Base-by-base conservation (phyloP, 2,888 invertebrate species). In the Arrhopalites spinosus region DNA sequence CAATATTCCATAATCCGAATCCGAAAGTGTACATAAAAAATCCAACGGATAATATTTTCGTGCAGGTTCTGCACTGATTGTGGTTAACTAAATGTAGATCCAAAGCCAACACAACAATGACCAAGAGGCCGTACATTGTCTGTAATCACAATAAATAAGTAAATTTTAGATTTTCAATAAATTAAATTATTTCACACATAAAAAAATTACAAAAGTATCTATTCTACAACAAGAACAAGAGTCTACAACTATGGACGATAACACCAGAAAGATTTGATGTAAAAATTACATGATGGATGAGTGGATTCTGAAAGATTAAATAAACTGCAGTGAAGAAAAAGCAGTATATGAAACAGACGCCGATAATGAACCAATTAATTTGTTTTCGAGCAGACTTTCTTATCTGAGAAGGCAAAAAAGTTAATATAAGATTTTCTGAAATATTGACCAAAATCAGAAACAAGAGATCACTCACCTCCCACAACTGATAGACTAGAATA, bases 1-100 rank as follows among this genome's bases (percentile, higher is more conserved):
- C 87, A 63, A 87, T 83, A 77, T 85, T 86, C 87, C 87, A 87
- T 7, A 87, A 75, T 2, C 85, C 73, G 77, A 87, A 86, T 25
- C 86, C 87, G 36, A 84, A 78, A 2, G 83, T 82, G 79, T 86
- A 86, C 47, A 84, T 78, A 63, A 82, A 82, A 50, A 82, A 80
- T 17, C 82, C 82, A 30, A 78, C 79, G 2, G 80, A 81, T n/a
- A 82, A 77, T 20, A 81, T 74, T 56, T 76, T 76, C 11, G 79
- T 79, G 69, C 82, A 82, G 11, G 82, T 82, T 13, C 80, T 53
- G 59, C 81, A 81, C 47, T 82, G 82, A 74, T 82, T 82, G 74
- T 77, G 77, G 36, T 82, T 82, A 0, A 82, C 82, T 5, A 82
- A 77, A 8, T 78, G 77, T 7, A 82, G 66, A 63, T 82, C 82